Evolutionary conservation across 1,140 invertebrate species (phyloP), one percentile per base, ranked within the genome.

Genomic region (Panagrolaimus sp.): DNA sequence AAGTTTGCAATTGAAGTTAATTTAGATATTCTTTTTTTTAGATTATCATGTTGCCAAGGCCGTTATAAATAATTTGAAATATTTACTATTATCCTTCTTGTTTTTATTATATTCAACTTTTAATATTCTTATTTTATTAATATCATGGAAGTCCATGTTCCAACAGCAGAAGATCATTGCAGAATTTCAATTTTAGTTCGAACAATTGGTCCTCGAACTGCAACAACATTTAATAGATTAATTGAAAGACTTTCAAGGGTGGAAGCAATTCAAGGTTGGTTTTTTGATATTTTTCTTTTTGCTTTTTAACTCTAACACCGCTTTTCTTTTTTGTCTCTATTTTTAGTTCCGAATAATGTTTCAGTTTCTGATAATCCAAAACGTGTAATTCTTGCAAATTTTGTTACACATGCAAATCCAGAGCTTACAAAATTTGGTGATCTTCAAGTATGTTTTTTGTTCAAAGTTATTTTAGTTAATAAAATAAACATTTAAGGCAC

Each of bases 351-450:
- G 31, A 38, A 38, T 38, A 38, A 38, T 7, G 31, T 76, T 75
- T 65, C 38, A 77, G 78, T 79, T 38, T 70, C 68, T 25, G 79
- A 76, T 25, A 77, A 74, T 67, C 69, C 79, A 9, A 48, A 70
- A 23, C 66, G 78, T 27, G 23, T 72, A 25, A 73, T 81, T 48
- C 65, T 68, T 44, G 64, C 77, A 4, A 70, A 67, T 16, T 80
- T 80, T 61, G 63, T 80, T 45, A 72, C 76, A 14, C 57, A 67
- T 9, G 70, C 68, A 11, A 69, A 77, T 57, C 61, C 62, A 4
- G 72, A 76, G 9, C 63, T 68, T 14, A 16, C 23, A 4, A 74
- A 77, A 66, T 80, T 80, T 62, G 72, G 74, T 38, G 79, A 81
- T 27, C 70, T 80, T 42, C 78, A 78, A 63, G 75, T 74, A 48